Conservation (phyloP, 2,888 invertebrate species). For the Macropis europaea region DNA sequence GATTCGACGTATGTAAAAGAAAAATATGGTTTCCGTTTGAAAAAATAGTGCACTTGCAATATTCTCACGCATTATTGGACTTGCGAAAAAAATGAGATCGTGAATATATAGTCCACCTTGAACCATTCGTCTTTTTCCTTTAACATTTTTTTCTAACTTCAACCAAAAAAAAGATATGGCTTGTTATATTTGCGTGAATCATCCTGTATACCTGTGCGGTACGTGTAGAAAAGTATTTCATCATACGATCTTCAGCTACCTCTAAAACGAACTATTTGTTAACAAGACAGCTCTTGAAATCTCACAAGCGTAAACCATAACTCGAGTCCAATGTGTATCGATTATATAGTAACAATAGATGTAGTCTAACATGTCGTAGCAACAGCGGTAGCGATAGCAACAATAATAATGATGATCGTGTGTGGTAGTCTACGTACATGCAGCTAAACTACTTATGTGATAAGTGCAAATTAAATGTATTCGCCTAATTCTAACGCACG, state of each 20-base stretch:
- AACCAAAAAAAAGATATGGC: background rate
- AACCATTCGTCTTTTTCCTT: too few relatives aligned
- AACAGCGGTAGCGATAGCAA: background rate
- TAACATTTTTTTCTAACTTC: too few relatives aligned
- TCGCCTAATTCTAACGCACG: slow-evolving; percentile 36
- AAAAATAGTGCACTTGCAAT: too few relatives aligned
- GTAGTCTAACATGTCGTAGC: slow-evolving; percentile 7
- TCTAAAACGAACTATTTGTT: background rate
- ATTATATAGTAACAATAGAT: slow-evolving; percentile 1
- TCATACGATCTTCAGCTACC: background rate
- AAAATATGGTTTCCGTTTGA: too few relatives aligned
- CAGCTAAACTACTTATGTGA: slow-evolving; percentile 4
- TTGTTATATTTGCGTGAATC: background rate
- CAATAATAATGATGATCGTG: slow-evolving; percentile 11
- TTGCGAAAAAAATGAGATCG: too few relatives aligned
- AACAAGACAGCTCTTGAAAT: background rate
- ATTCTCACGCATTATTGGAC: too few relatives aligned
- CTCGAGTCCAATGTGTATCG: slow-evolving; percentile 1
- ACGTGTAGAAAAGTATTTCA: background rate
- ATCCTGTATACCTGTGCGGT: background rate
- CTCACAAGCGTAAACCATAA: slow-evolving; percentile 2
- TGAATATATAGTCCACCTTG: too few relatives aligned
- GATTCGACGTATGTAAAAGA: too few relatives aligned
- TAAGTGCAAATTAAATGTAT: slow-evolving; percentile 34
- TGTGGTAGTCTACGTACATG: slow-evolving; percentile 17